A percentile compares a stretch with the other conserved stretches of the same genome.
These are phyloP conservation scores for Eulemur rufifrons DNA, from an alignment of 2,113 vertebrate species.

Conservation along the genomic window DNA sequence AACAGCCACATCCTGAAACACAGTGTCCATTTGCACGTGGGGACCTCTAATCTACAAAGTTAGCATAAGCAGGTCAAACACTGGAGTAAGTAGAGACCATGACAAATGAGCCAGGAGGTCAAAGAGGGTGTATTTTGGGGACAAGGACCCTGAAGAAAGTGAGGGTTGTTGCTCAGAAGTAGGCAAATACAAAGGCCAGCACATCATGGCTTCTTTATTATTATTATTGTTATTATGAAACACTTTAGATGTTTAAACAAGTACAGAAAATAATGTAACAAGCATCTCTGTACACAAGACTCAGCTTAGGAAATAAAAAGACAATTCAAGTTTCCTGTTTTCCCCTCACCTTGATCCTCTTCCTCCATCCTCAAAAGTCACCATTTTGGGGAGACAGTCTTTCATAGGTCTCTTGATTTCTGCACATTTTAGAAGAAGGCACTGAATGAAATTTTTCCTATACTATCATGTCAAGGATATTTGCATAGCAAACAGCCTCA, in stretches of 20 bases:
- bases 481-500: background rate
- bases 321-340: background rate
- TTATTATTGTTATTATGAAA: background rate
- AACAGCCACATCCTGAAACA: background rate
- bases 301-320: background rate
- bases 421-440: background rate
- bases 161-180: background rate
- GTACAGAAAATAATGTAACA: background rate
- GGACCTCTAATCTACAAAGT: background rate
- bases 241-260: background rate
- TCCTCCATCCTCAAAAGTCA: background rate
- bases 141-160: background rate
- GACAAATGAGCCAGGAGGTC: background rate
- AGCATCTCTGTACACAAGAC: background rate
- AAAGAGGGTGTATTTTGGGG: background rate
- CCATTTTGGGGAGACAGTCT: background rate
- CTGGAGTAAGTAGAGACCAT: background rate
- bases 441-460: background rate
- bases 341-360: background rate
- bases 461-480: background rate
- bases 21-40: background rate
- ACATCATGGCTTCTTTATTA: background rate
- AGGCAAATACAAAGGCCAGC: background rate
- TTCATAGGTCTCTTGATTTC: background rate
- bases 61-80: background rate